Evolutionary conservation across 1,140 invertebrate genomes (phyloP).

Genomic region (Armadillidium nasatum): DNA sequence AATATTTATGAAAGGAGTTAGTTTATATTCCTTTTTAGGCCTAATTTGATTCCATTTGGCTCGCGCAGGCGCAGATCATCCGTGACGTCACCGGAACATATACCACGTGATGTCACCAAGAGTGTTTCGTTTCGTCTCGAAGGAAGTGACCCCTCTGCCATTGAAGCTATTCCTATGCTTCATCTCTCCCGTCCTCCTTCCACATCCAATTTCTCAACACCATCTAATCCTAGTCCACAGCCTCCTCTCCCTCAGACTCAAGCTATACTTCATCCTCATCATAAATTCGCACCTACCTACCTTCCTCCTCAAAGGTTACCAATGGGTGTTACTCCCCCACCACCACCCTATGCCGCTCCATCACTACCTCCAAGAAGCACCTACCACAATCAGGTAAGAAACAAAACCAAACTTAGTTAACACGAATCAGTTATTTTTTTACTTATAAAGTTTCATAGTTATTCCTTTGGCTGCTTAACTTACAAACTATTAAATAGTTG

Average conservation of each 20-base stretch:
- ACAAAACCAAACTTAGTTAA: too few species aligned
- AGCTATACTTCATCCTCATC: background rate
- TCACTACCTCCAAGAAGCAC: slow-evolving; percentile 22
- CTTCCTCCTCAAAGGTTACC: background rate
- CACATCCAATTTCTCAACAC: background rate
- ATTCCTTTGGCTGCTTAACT: too few species aligned
- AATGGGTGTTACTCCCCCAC: slow-evolving; percentile 3
- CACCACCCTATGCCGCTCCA: slow-evolving; percentile 17
- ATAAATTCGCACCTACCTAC: background rate
- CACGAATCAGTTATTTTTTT: too few species aligned
- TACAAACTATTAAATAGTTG: too few species aligned
- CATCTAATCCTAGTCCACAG: background rate
- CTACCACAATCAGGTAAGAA: slow-evolving; percentile 17
- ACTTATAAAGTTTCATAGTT: too few species aligned
- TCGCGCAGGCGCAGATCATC: slow-evolving; percentile 36
- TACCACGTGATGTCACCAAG: slow-evolving; percentile 39
- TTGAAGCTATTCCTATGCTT: slow-evolving; percentile 29
- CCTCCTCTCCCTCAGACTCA: background rate
- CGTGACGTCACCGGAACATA: slow-evolving; percentile 37
- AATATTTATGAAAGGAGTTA: too few species aligned
- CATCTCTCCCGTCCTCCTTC: slow-evolving; percentile 12
- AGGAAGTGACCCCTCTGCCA: slow-evolving; percentile 23
- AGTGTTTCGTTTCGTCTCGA: slow-evolving; percentile 41
- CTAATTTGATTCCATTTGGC: background rate
- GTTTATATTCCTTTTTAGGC: too few species aligned